phyloP scores from a whole-genome alignment of 2,113 vertebrate species.

The Zosterops hypoxanthus region DNA sequence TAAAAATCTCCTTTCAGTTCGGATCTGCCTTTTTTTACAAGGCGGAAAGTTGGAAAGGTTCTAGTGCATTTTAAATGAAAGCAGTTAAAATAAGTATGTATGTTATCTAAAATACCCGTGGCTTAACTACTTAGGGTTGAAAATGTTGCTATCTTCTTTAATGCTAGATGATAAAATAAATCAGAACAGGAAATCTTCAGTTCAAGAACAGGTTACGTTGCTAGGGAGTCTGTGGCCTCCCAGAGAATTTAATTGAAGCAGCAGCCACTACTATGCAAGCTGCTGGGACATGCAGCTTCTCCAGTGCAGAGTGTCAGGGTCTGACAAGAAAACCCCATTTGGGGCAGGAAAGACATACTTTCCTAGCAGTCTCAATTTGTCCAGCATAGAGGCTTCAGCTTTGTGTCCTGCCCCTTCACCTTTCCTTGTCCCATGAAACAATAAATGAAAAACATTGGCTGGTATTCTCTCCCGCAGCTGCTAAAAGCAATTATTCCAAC shows the following conservation, averaged over 20 bases:
- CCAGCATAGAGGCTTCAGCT: neutral
- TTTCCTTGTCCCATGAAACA: slow-evolving; percentile 37
- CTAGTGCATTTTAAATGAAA: slow-evolving; percentile 29
- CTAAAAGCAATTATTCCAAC: slow-evolving; percentile 36
- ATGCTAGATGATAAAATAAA: slow-evolving; percentile 26
- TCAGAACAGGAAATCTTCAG: slow-evolving; percentile 20
- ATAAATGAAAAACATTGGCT: slow-evolving; percentile 39
- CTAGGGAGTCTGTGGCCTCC: slow-evolving; percentile 41
- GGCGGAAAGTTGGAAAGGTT: neutral
- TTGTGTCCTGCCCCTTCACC: slow-evolving; percentile 50
- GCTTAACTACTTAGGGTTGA: slow-evolving; percentile 10
- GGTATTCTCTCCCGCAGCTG: slow-evolving; percentile 18
- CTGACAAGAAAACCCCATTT: slow-evolving; percentile 50
- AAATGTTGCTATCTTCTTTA: slow-evolving; percentile 38
- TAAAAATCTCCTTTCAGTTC: neutral
- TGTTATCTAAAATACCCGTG: slow-evolving; percentile 33
- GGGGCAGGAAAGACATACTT: slow-evolving; percentile 22
- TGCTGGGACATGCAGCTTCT: slow-evolving; percentile 32
- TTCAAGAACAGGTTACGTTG: slow-evolving; percentile 53
- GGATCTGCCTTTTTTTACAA: neutral
- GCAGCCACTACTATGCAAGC: neutral
- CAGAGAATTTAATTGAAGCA: slow-evolving; percentile 49
- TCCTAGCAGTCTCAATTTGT: slow-evolving; percentile 41
- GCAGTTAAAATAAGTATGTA: neutral
- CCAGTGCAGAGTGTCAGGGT: neutral